phyloP scores from a whole-genome alignment of 2,888 invertebrate genomes.

The Osmoderma eremita region DNA sequence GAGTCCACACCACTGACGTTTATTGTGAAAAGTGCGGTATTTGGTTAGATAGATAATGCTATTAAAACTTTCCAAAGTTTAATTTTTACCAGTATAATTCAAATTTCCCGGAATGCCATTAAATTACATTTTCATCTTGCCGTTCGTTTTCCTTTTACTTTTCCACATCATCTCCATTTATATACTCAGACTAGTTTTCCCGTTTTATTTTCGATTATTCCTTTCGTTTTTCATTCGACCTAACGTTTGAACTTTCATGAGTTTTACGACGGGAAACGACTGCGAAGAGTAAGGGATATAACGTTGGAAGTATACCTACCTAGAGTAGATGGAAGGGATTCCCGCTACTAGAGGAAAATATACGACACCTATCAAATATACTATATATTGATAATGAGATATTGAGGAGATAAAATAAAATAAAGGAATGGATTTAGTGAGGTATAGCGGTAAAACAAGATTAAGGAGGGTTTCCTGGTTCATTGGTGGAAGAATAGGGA shows the following conservation, averaged over 20 bases:
- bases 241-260: slow-evolving; percentile 44
- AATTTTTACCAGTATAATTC: slow-evolving; percentile 43
- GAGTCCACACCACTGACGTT: slow-evolving; percentile 28
- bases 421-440: slow-evolving; percentile 53
- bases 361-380: slow-evolving; percentile 47
- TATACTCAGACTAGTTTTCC: slow-evolving; percentile 27
- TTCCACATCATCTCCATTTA: slow-evolving; percentile 26
- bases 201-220: slow-evolving; percentile 35
- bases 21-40: slow-evolving; percentile 41
- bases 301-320: neutral
- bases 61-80: slow-evolving; percentile 43
- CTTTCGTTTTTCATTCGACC: slow-evolving; percentile 39
- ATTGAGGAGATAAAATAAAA: slow-evolving; percentile 55
- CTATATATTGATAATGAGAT: slow-evolving; percentile 53
- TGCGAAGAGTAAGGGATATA: neutral
- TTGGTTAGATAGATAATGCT: slow-evolving; percentile 43
- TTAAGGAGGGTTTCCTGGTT: slow-evolving; percentile 49
- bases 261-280: slow-evolving; percentile 29
- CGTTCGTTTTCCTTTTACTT: slow-evolving; percentile 29
- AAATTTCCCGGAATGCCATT: slow-evolving; percentile 41
- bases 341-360: slow-evolving; percentile 43
- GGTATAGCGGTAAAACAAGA: slow-evolving; percentile 53
- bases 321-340: slow-evolving; percentile 40
- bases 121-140: slow-evolving; percentile 43
- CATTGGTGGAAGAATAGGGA: slow-evolving; percentile 44